A percentile compares a stretch with the other conserved stretches of the same genome.
These are phyloP conservation scores for Lates calcarifer DNA, from an alignment of 2,113 vertebrate species.

Conservation along the genomic window DNA sequence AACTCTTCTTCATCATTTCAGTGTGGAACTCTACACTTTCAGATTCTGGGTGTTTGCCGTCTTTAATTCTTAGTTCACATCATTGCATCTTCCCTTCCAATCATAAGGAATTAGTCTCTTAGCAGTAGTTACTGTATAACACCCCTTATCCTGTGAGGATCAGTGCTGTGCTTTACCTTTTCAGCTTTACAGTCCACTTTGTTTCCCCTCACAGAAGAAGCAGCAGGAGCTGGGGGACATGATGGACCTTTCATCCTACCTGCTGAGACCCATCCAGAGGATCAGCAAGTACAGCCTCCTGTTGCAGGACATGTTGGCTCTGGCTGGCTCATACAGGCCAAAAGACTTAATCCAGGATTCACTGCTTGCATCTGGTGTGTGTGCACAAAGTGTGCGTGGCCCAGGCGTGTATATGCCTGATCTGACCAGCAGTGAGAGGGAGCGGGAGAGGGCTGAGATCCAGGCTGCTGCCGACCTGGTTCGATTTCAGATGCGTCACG, in stretches of 20 bases:
- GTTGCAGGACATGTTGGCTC: constrained; percentile 82
- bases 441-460: constrained; percentile 77
- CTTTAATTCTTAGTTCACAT: no score
- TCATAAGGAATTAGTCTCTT: no score
- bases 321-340: constrained; percentile 57
- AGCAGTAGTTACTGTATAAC: not conserved
- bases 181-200: not conserved
- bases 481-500: constrained; percentile 85
- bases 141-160: not conserved
- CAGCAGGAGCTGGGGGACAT: constrained; percentile 84
- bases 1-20: no score
- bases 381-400: constrained; percentile 23
- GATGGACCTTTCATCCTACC: constrained; percentile 87
- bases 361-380: constrained; percentile 22
- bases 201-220: constrained; percentile 75
- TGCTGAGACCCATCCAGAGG: constrained; percentile 86
- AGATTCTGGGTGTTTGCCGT: no score
- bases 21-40: no score
- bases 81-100: no score
- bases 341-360: constrained; percentile 55
- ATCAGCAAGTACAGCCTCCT: constrained; percentile 88
- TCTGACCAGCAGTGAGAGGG: constrained; percentile 52
- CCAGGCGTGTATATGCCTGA: constrained; percentile 45
- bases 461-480: constrained; percentile 82
- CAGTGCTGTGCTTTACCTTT: not conserved